Evolutionary conservation across 2,888 invertebrate genomes (phyloP), one percentile per base, ranked within the genome.

Genomic region (Geotrupes spiniger): DNA sequence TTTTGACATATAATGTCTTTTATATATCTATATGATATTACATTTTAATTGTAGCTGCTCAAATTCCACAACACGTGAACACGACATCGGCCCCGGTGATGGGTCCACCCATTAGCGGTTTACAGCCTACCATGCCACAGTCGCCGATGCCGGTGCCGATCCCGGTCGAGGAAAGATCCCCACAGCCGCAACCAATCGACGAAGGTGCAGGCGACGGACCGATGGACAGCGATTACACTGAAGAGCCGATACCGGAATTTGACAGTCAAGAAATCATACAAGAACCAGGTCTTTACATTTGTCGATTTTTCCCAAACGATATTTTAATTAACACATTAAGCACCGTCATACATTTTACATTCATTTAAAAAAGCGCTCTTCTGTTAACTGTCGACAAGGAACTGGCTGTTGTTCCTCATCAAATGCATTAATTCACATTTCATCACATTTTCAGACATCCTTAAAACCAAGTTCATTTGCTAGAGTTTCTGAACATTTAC

Each of bases 161-260:
- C 8, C 60, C 64, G 1, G 40, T 65, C 17, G 68, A 69, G 17
- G 66, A 67, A 52, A 56, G 46, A 16, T 49, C 28, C 1, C 47
- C 39, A 17, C 49, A 29, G 10, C 60, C 47, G 16, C 47, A 42
- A 33, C 50, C 57, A 8, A 44, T 54, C 5, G 66, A 68, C 29
- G 67, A 66, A 38, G 58, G 54, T 9, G 57, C 57, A 5, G 48
- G 60, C 2, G 67, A 66, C 17, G 66, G 63, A 38, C 48, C 55
- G 4, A 48, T 60, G 28, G 66, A 66, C 26, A 62, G 53, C 21
- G 61, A 53, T 37, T 68, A 65, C 49, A 47, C 46, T 10, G 54
- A 55, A 11, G 48, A 47, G 31, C 42, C 38, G 28, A 10, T 38
- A 10, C 42, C 27, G 25, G 51, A 54, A 33, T 27, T 16, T 10